Conservation (phyloP, 2,888 invertebrate species). For the Rhagonycha fulva region DNA sequence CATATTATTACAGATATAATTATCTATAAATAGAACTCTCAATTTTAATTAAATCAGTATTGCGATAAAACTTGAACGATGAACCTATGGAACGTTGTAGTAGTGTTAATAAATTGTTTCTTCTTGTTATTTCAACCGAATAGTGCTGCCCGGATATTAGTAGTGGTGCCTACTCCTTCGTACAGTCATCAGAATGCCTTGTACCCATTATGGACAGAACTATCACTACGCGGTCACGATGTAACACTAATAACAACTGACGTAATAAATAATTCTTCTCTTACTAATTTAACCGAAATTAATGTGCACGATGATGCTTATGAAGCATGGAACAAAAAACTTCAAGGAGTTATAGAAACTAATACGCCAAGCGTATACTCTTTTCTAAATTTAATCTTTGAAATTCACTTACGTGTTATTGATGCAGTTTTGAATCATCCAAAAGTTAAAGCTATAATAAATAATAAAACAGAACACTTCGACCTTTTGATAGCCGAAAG, state of each 20-base stretch:
- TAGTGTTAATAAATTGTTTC: background rate
- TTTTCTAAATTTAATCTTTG: background rate
- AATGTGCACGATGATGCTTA: conserved; percentile 46
- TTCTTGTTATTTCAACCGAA: background rate
- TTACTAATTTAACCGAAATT: conserved; percentile 53
- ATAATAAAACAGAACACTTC: conserved; percentile 42
- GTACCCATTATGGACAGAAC: conserved; percentile 53
- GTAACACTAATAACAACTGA: conserved; percentile 54
- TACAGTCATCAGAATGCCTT: conserved; percentile 58
- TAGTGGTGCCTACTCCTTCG: conserved; percentile 53
- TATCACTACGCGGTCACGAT: conserved; percentile 57
- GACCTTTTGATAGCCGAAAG: conserved; percentile 48
- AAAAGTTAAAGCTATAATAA: conserved; percentile 44
- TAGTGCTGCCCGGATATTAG: conserved; percentile 52
- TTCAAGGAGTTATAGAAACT: background rate
- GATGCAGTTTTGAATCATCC: conserved; percentile 30
- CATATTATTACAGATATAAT: background rate
- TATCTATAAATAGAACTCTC: background rate
- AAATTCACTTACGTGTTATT: background rate
- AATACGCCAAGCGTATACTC: background rate
- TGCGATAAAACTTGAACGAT: background rate
- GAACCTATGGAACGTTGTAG: background rate
- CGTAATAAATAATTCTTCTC: conserved; percentile 50
- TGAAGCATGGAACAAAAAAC: background rate
- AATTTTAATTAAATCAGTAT: background rate